Conservation (phyloP, 2,113 vertebrate genomes). For the Phalacrocorax aristotelis region DNA sequence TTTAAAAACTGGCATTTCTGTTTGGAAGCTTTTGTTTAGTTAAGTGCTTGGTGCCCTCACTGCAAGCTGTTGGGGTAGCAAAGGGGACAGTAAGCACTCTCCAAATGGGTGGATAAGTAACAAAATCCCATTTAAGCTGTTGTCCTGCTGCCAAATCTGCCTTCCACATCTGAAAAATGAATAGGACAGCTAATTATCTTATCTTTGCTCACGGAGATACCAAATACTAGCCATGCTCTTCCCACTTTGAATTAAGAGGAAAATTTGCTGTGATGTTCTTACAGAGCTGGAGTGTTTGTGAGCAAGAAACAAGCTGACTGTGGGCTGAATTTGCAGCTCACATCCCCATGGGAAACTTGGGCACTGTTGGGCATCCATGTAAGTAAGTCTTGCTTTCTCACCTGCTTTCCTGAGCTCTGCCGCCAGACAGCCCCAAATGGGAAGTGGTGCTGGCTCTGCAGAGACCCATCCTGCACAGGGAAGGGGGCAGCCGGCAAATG, state of each 20-base stretch:
- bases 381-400: not conserved
- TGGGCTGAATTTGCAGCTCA: not conserved
- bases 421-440: not conserved
- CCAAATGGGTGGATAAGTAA: not conserved
- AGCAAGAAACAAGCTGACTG: not conserved
- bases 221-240: not conserved
- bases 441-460: not conserved
- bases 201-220: not conserved
- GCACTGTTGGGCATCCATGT: accelerated
- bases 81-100: not conserved
- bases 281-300: not conserved
- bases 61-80: not conserved
- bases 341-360: not conserved
- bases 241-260: not conserved
- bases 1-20: not conserved
- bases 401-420: not conserved
- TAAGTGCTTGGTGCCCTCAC: not conserved
- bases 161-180: not conserved
- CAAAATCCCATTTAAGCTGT: not conserved
- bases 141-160: not conserved
- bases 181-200: not conserved
- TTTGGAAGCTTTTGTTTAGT: not conserved
- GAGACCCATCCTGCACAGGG: not conserved
- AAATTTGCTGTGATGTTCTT: not conserved
- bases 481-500: not conserved